Conservation (phyloP, 37 sponge, comb jelly and placozoan species). For the Diacarnus erythraeanus region DNA sequence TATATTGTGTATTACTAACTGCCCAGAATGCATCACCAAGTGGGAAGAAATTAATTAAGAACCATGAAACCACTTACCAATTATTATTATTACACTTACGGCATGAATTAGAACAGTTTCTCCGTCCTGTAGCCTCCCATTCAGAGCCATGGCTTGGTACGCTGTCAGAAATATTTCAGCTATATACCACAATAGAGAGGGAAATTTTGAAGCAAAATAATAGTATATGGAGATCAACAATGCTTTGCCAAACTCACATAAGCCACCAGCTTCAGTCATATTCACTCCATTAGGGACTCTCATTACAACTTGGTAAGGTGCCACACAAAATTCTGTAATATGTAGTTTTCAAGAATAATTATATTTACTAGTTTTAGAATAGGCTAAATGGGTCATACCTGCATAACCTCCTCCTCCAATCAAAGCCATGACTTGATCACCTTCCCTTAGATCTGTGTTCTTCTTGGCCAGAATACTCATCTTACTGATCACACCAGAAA, state of each 20-base stretch:
- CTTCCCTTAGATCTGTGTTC: conserved; percentile 53
- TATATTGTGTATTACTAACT: background rate
- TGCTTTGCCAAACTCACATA: conserved; percentile 42
- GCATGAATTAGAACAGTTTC: conserved; percentile 85
- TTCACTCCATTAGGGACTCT: conserved; percentile 55
- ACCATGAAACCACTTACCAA: background rate
- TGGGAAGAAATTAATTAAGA: background rate
- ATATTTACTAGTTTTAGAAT: background rate
- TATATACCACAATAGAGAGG: conserved; percentile 1
- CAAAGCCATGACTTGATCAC: conserved; percentile 84
- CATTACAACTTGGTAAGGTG: conserved; percentile 80
- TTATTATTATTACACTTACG: conserved; percentile 25
- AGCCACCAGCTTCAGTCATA: conserved; percentile 68
- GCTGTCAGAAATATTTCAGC: conserved; percentile 88
- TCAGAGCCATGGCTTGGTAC: conserved; percentile 76
- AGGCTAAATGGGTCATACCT: conserved; percentile 28
- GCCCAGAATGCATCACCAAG: background rate
- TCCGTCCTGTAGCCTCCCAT: conserved; percentile 56
- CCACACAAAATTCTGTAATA: conserved; percentile 61
- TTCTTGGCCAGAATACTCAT: conserved; percentile 38
- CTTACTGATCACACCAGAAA: conserved; percentile 64
- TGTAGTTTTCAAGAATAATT: background rate
- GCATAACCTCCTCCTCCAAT: conserved; percentile 94
- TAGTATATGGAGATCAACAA: background rate
- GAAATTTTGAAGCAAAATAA: too few relatives aligned